These are phyloP conservation scores for Galeruca laticollis DNA, from an alignment of 2,888 invertebrate genomes.

Conservation along the genomic window DNA sequence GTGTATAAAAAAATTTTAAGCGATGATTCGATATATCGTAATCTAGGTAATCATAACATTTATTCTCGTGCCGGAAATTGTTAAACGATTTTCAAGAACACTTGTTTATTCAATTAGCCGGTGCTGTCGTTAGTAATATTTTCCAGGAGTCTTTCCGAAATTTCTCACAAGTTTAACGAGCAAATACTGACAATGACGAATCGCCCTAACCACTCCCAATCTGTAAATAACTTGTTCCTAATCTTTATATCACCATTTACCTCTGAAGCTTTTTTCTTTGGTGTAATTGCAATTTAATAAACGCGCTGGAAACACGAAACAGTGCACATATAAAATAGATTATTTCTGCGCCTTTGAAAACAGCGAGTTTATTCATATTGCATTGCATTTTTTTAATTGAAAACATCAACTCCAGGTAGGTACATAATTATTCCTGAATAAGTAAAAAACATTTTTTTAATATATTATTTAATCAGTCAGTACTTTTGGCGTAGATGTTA, in stretches of 20 bases:
- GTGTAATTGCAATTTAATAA: not conserved
- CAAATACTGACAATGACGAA: conserved; percentile 23
- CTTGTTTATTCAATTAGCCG: conserved; percentile 18
- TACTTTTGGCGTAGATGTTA: too few relatives aligned
- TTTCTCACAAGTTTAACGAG: conserved; percentile 5
- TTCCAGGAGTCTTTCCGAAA: conserved; percentile 13
- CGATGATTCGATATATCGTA: conserved; percentile 9
- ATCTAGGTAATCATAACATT: conserved; percentile 14
- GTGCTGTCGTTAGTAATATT: conserved; percentile 17
- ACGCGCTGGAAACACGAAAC: not conserved
- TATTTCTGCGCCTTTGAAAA: too few relatives aligned
- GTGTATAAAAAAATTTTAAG: not conserved
- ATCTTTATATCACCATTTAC: not conserved
- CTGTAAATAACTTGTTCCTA: conserved; percentile 4
- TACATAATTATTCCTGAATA: too few relatives aligned
- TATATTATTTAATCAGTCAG: too few relatives aligned
- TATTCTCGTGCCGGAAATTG: conserved; percentile 21
- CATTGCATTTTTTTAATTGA: too few relatives aligned
- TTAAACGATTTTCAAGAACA: conserved; percentile 21
- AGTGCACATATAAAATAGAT: not conserved
- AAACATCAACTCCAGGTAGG: too few relatives aligned
- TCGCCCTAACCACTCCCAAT: not conserved
- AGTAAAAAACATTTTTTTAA: too few relatives aligned
- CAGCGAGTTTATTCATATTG: too few relatives aligned
- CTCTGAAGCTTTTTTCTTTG: not conserved